phyloP scores from a whole-genome alignment of 1,140 invertebrate species.

The Eupristina koningsbergeri region DNA sequence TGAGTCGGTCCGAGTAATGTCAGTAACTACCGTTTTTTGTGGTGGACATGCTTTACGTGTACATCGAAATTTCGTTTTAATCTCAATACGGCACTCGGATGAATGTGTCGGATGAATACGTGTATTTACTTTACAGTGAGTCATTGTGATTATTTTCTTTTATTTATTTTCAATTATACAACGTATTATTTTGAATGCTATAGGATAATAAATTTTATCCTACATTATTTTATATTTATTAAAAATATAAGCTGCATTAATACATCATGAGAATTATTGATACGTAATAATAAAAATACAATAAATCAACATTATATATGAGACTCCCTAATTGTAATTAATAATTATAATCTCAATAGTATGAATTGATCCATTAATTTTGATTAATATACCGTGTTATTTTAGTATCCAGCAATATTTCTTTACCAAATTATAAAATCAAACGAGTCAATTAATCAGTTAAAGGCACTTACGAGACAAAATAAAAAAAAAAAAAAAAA shows the following conservation, averaged over 20 bases:
- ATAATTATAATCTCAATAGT: neutral
- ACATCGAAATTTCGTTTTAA: slow-evolving; percentile 32
- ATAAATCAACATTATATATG: neutral
- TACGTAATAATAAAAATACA: neutral
- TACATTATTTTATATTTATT: neutral
- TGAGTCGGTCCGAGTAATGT: slow-evolving; percentile 4
- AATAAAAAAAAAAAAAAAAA: too few relatives aligned
- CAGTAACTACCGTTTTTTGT: neutral
- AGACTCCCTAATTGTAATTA: neutral
- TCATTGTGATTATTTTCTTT: neutral
- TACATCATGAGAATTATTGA: neutral
- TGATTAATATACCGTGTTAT: neutral
- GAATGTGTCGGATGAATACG: neutral
- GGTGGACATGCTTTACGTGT: too few relatives aligned
- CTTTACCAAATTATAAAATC: neutral
- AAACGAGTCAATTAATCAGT: neutral
- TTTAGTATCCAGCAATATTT: neutral
- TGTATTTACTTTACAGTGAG: neutral
- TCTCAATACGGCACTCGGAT: slow-evolving; percentile 25
- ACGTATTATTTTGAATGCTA: neutral
- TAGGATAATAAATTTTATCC: neutral
- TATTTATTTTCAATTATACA: neutral
- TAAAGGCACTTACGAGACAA: too few relatives aligned
- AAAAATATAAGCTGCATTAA: neutral
- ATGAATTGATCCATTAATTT: neutral